Evolutionary conservation across 2,797 vertebrate species (phyloP).

Genomic region (Cirrhinus molitorella): DNA sequence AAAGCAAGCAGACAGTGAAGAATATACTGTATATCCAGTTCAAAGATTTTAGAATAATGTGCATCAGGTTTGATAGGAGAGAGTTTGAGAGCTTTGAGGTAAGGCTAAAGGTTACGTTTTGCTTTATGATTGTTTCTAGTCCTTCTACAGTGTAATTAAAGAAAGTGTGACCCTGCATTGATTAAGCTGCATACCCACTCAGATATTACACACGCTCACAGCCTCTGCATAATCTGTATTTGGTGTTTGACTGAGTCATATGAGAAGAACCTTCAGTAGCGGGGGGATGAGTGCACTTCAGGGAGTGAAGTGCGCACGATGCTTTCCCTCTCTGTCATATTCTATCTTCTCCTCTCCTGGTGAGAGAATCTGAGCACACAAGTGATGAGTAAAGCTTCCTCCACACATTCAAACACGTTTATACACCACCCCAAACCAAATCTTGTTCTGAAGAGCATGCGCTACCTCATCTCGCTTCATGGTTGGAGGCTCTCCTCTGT

Average conservation of each 20-base stretch:
- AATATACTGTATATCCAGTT: background rate
- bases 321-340: conserved; percentile 11
- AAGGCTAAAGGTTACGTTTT: background rate
- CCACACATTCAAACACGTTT: conserved; percentile 15
- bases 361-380: background rate
- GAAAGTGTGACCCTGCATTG: conserved; percentile 6
- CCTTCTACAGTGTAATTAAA: background rate
- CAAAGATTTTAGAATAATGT: too few relatives aligned
- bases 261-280: conserved; percentile 26
- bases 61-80: too few relatives aligned
- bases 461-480: background rate
- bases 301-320: background rate
- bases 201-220: conserved; percentile 5
- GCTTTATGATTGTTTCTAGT: background rate
- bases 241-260: conserved; percentile 15
- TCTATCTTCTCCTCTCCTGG: background rate
- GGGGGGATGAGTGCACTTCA: conserved; percentile 17
- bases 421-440: background rate
- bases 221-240: conserved; percentile 23
- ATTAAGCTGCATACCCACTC: background rate
- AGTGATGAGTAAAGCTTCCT: conserved; percentile 18
- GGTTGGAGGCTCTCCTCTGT: background rate
- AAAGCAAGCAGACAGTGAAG: background rate
- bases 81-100: background rate
- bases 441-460: background rate